Conservation (phyloP, 2,888 invertebrate species). For the Zaprionus obscuricornis region DNA sequence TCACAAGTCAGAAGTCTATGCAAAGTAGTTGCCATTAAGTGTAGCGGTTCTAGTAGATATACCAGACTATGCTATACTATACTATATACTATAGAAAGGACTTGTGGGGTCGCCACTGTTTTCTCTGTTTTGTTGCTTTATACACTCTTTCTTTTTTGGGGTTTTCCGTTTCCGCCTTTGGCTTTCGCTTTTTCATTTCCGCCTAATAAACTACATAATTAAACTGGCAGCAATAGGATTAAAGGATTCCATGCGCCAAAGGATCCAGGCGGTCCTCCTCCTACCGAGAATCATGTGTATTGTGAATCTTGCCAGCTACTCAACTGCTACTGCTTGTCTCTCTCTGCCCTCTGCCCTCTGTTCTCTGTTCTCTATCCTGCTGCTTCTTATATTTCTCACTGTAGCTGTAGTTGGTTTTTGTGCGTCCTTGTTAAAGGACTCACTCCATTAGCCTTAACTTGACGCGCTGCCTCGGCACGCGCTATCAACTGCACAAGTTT, state of each 20-base stretch:
- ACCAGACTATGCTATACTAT: no score
- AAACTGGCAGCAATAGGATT: conserved; percentile 81
- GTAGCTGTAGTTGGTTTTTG: conserved; percentile 9
- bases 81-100: conserved; percentile 8
- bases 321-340: conserved; percentile 21
- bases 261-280: no score
- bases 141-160: not conserved
- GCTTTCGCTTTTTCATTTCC: conserved; percentile 81
- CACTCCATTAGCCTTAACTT: conserved; percentile 49
- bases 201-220: conserved; percentile 82
- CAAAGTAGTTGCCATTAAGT: conserved; percentile 67
- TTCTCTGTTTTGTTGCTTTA: conserved; percentile 3
- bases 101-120: conserved; percentile 15
- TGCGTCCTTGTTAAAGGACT: conserved; percentile 16
- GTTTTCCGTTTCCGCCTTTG: conserved; percentile 72
- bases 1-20: conserved; percentile 43
- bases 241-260: conserved; percentile 65
- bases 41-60: conserved; percentile 24
- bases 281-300: conserved; percentile 40
- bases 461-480: conserved; percentile 38
- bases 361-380: not conserved
- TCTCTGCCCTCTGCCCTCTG: not conserved
- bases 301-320: conserved; percentile 38
- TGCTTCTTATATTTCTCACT: no score
- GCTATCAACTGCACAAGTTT: conserved; percentile 42